Base-by-base conservation (phyloP, 2,113 vertebrate genomes). In the Jaculus jaculus region DNA sequence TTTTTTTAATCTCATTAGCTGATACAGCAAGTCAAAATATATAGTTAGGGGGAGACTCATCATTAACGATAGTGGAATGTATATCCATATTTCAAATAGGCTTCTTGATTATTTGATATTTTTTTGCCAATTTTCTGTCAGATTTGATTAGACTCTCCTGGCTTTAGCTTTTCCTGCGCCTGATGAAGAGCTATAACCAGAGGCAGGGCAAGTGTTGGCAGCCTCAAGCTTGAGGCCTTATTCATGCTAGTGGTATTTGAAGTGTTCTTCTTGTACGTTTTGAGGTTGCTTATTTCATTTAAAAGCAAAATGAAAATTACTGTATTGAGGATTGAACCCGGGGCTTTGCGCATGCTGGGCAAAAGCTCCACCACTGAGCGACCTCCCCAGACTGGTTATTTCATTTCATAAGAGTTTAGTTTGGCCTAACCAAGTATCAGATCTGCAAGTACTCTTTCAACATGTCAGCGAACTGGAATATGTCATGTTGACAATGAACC, bases 1-100 rank as follows among this genome's bases (percentile, higher is more conserved):
- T 89, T 95, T 89, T 89, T 91, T 94, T 95, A 92, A 96, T 95
- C 78, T 95, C 92, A 78, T 92, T 96, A 97, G 65, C 89, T 75
- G 60, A 74, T 37, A 68, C 16, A 85, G 88, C 24, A 51, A 90
- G 66, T 80, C 92, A 92, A 92, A 95, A 75, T 83, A 80, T 10
- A 84, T 23, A 47, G 54, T 34, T 16, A 34, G 60, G 79, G 78
- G 92, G 89, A 77, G 18, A 61, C 73, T 87, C 61, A 7, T 94
- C 86, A 51, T 91, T 94, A 94, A 80, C 2, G 7, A 10, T 72
- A 13, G 89, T 92, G 69, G 61, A 54, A 42, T 92, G 47, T 74
- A 69, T 63, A 93, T 74, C 89, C 71, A 68, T 91, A 93, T 95
- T 96, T 89, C 89, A 95, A 69, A 90, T 58, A 79, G 68, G 81